phyloP scores from a whole-genome alignment of 2,113 vertebrate genomes.

The Prochilodus magdalenae region DNA sequence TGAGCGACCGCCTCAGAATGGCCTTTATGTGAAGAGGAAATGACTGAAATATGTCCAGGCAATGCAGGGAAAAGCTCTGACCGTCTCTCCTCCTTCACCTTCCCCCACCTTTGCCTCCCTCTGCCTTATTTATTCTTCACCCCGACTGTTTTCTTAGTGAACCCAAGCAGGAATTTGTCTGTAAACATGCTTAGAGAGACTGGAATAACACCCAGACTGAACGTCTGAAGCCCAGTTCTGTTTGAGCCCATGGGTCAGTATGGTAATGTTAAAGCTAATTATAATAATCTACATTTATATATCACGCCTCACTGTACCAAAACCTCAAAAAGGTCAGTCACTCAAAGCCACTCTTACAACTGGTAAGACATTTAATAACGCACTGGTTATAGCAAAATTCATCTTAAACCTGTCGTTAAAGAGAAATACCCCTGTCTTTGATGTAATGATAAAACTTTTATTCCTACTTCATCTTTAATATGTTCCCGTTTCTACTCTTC shows the following conservation, averaged over 20 bases:
- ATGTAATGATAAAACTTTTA: too few relatives aligned
- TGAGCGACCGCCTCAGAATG: not conserved
- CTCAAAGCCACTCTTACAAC: too few relatives aligned
- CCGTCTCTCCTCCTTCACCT: not conserved
- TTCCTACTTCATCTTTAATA: too few relatives aligned
- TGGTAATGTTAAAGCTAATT: not conserved
- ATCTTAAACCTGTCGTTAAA: too few relatives aligned
- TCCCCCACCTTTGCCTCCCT: conserved; percentile 17
- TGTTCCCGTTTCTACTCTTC: too few relatives aligned
- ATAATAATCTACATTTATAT: too few relatives aligned
- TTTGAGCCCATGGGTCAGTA: not conserved
- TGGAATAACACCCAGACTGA: conserved; percentile 3
- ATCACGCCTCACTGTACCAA: too few relatives aligned
- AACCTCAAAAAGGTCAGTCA: too few relatives aligned
- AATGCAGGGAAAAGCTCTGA: not conserved
- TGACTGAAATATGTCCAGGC: not conserved
- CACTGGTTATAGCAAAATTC: too few relatives aligned
- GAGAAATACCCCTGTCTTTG: too few relatives aligned
- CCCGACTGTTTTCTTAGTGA: conserved; percentile 26
- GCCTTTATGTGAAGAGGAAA: conserved; percentile 3
- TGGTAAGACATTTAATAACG: too few relatives aligned
- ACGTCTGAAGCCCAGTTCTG: not conserved
- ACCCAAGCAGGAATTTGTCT: conserved; percentile 29
- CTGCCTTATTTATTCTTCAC: conserved; percentile 42
- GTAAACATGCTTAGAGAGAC: conserved; percentile 1